Conservation (phyloP, 2,113 vertebrate genomes). For the Antidorcas marsupialis region DNA sequence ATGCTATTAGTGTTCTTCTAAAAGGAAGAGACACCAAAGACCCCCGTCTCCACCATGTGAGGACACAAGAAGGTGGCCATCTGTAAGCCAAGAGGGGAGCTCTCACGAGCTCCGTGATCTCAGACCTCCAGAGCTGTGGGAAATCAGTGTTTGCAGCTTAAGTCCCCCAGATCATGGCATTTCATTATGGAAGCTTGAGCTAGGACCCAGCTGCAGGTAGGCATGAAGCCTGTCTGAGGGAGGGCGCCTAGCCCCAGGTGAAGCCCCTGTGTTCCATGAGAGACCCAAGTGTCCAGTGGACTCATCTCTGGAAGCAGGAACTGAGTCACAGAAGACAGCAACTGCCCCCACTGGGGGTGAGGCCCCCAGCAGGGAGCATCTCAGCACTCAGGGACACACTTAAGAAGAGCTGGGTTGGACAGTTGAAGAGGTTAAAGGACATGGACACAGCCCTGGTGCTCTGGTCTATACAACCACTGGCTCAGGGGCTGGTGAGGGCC, state of each 20-base stretch:
- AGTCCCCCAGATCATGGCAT: background rate
- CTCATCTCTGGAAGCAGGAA: slow-evolving; percentile 79
- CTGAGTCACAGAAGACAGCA: slow-evolving; percentile 58
- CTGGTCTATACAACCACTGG: slow-evolving; percentile 66
- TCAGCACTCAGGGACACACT: slow-evolving; percentile 74
- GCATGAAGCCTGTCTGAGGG: fast-evolving
- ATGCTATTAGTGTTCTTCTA: background rate
- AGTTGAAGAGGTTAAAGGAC: slow-evolving; percentile 81
- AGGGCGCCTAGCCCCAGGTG: fast-evolving
- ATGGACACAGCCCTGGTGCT: slow-evolving; percentile 67
- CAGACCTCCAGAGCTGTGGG: background rate
- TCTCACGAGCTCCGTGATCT: background rate
- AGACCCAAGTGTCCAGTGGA: background rate
- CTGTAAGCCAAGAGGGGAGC: background rate
- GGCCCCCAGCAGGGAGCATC: background rate
- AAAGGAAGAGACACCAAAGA: background rate
- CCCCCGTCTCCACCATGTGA: fast-evolving
- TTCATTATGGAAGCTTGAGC: background rate
- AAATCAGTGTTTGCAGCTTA: background rate
- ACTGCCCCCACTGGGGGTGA: slow-evolving; percentile 76
- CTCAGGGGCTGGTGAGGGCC: slow-evolving; percentile 69
- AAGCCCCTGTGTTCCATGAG: background rate
- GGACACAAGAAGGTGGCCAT: background rate
- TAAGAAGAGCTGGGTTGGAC: slow-evolving; percentile 77
- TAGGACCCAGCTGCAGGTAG: background rate